Evolutionary conservation across 2,113 vertebrate genomes (phyloP).

Genomic region (Dromiciops gliroides): DNA sequence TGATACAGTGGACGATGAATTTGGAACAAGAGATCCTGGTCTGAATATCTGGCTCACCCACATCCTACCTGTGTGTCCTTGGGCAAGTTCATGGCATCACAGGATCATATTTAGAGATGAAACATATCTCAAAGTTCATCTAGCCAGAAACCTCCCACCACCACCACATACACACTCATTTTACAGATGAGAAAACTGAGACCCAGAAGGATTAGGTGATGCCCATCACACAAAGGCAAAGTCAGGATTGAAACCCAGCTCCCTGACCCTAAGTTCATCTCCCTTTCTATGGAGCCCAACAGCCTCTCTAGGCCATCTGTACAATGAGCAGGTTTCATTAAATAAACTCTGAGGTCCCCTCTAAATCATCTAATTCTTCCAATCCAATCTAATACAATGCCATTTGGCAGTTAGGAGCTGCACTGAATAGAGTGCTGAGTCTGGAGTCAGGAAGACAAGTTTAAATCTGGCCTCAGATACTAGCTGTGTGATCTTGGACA

Average conservation of each 20-base stretch:
- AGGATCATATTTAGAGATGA: not conserved
- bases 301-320: not conserved
- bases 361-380: too few relatives aligned
- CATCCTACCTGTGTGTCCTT: not conserved
- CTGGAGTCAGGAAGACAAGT: not conserved
- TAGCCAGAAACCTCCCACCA: not conserved
- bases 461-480: not conserved
- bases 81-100: not conserved
- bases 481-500: not conserved
- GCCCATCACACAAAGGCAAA: not conserved
- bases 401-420: not conserved
- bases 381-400: not conserved
- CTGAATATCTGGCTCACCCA: not conserved
- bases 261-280: not conserved
- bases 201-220: not conserved
- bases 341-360: not conserved
- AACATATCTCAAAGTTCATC: not conserved
- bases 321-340: not conserved
- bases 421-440: not conserved
- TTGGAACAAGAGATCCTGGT: not conserved
- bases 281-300: not conserved
- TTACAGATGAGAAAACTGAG: not conserved
- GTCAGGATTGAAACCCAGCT: not conserved
- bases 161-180: too few relatives aligned
- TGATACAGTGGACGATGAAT: not conserved